Percentiles rank a stretch among this genome's conserved stretches.
Evolutionary conservation across 1,140 invertebrate species (phyloP).

Genomic region (Liolophura sinensis): DNA sequence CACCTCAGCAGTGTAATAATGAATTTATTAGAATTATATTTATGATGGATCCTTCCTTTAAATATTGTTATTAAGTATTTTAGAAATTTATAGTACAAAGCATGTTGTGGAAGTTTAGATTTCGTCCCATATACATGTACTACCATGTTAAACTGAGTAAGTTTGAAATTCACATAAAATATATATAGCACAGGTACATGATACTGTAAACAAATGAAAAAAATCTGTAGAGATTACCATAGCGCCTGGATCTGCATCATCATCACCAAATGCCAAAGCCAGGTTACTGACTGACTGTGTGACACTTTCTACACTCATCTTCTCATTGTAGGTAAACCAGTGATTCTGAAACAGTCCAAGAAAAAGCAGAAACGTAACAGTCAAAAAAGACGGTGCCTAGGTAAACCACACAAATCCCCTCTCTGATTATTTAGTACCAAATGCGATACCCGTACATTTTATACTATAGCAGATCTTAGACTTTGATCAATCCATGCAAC

Average conservation of each 20-base stretch:
- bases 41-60: no score
- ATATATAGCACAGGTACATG: neutral
- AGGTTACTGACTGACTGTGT: conserved; percentile 98
- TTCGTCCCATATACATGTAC: no score
- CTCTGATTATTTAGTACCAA: no score
- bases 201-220: neutral
- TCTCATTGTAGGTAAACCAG: conserved; percentile 97
- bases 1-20: neutral
- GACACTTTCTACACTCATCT: conserved; percentile 95
- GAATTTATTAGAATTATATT: no score
- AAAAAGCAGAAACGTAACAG: conserved; percentile 3
- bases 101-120: no score
- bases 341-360: conserved; percentile 74
- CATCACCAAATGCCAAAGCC: conserved; percentile 98
- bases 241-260: conserved; percentile 90
- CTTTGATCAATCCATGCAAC: no score
- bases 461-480: no score
- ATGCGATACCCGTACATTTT: no score
- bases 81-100: no score
- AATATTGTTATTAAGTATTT: no score
- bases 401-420: no score
- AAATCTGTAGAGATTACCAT: conserved; percentile 67
- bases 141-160: no score
- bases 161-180: neutral
- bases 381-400: neutral